Evolutionary conservation across 2,888 invertebrate genomes (phyloP).

Genomic region (Teleogryllus oceanicus): DNA sequence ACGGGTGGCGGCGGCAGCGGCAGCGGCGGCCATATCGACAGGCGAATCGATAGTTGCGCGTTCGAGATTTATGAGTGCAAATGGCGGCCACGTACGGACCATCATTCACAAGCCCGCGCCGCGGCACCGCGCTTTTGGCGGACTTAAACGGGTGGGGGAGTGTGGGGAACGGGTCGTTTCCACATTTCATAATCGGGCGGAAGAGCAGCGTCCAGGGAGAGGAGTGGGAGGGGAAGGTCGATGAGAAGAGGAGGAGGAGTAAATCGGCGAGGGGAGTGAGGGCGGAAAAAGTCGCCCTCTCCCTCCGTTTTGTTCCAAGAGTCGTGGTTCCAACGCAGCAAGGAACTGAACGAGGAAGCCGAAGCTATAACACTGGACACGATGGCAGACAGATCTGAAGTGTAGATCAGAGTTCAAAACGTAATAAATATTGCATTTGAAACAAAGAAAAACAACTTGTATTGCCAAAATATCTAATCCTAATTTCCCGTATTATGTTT

Average conservation of each 20-base stretch:
- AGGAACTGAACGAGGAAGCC: no score
- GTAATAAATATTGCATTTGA: no score
- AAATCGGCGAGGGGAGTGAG: background rate
- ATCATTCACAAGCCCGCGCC: conserved; percentile 8
- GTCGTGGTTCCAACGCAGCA: no score
- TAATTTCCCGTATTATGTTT: no score
- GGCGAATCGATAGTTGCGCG: conserved; percentile 1
- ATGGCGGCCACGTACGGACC: conserved; percentile 1
- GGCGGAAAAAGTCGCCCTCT: no score
- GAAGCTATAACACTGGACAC: no score
- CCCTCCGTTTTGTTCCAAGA: no score
- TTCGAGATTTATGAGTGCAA: conserved; percentile 18
- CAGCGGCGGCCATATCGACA: background rate
- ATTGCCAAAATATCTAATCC: no score
- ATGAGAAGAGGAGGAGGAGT: conserved; percentile 18
- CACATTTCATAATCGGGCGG: no score
- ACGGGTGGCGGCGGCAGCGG: background rate
- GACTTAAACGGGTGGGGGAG: background rate
- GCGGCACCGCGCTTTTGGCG: conserved; percentile 12
- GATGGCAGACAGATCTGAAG: no score
- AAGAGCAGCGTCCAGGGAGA: background rate
- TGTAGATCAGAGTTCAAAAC: no score
- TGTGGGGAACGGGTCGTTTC: background rate
- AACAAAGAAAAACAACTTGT: no score
- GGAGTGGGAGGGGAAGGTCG: background rate